Conservation (phyloP, 1,140 invertebrate genomes). For the Conus betulinus region DNA sequence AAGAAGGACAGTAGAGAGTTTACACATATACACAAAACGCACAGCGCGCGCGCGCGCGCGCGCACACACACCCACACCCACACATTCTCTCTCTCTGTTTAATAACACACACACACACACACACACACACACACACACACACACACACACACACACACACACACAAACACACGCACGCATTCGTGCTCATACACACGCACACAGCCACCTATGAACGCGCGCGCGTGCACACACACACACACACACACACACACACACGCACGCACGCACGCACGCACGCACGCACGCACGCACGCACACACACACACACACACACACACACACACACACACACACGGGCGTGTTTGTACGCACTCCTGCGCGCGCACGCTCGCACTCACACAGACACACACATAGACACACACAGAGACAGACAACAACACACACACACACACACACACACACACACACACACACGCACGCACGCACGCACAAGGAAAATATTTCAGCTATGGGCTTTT, state of each 20-base stretch:
- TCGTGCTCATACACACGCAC: background rate
- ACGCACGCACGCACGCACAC: background rate
- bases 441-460: background rate
- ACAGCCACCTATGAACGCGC: background rate
- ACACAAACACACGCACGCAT: background rate
- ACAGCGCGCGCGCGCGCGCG: no score
- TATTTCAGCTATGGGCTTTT: no score
- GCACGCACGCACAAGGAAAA: no score
- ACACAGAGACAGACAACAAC: background rate
- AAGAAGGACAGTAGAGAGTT: no score
- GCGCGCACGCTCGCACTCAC: background rate
- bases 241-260: background rate
- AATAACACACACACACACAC: background rate
- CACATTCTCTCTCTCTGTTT: no score
- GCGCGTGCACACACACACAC: background rate
- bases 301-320: background rate
- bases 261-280: background rate
- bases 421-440: background rate
- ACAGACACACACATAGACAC: background rate
- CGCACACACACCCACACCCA: no score
- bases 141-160: background rate
- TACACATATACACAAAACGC: no score
- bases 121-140: background rate
- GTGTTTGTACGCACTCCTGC: no score
- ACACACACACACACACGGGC: background rate